Evolutionary conservation across 2,113 vertebrate genomes (phyloP).

Genomic region (Ibidorhyncha struthersii): DNA sequence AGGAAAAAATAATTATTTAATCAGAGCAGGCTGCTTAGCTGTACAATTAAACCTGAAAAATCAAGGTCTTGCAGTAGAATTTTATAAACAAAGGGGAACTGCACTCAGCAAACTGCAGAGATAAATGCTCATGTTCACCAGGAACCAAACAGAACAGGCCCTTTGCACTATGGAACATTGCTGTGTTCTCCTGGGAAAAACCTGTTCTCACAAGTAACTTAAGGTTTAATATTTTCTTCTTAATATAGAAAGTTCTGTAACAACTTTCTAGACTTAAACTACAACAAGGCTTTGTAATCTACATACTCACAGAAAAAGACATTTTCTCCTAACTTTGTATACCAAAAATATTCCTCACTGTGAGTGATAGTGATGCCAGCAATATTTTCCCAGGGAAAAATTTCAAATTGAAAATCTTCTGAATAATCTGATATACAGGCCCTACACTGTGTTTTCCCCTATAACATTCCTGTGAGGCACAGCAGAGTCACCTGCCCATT

Average conservation of each 20-base stretch:
- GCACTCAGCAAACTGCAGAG: not conserved
- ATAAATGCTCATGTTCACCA: not conserved
- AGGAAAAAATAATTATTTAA: conserved; percentile 34
- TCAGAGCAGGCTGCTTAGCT: not conserved
- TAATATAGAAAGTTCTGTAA: not conserved
- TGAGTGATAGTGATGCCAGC: not conserved
- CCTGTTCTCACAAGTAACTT: not conserved
- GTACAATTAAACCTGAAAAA: not conserved
- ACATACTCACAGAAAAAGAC: not conserved
- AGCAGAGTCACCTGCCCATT: not conserved
- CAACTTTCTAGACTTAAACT: not conserved
- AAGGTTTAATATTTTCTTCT: not conserved
- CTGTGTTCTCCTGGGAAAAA: not conserved
- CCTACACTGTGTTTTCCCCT: not conserved
- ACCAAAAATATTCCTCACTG: not conserved
- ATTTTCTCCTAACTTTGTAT: not conserved
- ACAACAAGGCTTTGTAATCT: not conserved
- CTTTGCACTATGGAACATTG: not conserved
- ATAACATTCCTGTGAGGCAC: not conserved
- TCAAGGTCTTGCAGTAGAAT: not conserved
- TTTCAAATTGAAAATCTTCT: not conserved
- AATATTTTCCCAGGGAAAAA: not conserved
- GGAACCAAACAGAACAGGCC: not conserved
- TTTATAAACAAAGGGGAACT: not conserved
- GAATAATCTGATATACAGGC: not conserved